Base-by-base conservation (phyloP, 2,888 invertebrate species). In the Scelioninae gen. 2 region DNA sequence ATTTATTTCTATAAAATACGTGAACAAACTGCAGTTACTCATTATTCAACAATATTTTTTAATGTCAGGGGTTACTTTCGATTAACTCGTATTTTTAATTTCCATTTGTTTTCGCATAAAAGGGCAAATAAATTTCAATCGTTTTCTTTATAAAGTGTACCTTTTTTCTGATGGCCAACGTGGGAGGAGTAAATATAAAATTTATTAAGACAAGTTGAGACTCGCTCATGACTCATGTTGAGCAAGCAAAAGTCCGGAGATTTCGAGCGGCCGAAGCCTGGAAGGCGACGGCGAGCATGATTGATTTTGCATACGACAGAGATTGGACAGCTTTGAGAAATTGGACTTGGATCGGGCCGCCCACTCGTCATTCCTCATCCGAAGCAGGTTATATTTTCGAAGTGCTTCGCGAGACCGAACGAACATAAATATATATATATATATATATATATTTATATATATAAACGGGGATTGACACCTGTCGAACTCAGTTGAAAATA, bases 301-400 rank as follows among this genome's bases (percentile, higher is more conserved):
- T 86, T 86, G 86, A 86, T 86, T 86, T 86, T 85, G 85, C 85
- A 85, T 86, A 83, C 85, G 84, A 85, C 86, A 83, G 83, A 83
- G 82, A 85, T 85, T 83, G 85, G 86, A 86, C 85, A 85, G 85
- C 83, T 86, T 86, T 86, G 86, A 86, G 85, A 86, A 86, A 86
- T 86, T 86, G 86, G 83, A 84, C 83, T 82, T 78, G 77, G 80
- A 79, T 77, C 77, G 79, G 78, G 77, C 78, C 76, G 74, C 71
- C 76, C 64, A 78, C 77, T 71, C 77, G 75, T 76, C 78, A 77
- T 70, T 33, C 55, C 69, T 69, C 60, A 68, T 46, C 58, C 22
- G 25, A 35, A 61, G 46, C 43, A 33, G 50, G 61, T 58, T 67
- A 71, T 74, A 64, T 74, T 71, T 74, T 64, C 52, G 11, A 57